Percentiles rank a stretch among this genome's conserved stretches.
These are phyloP conservation scores for Bursaphelenchus mucronatus DNA, from an alignment of 1,140 invertebrate genomes.

Conservation along the genomic window DNA sequence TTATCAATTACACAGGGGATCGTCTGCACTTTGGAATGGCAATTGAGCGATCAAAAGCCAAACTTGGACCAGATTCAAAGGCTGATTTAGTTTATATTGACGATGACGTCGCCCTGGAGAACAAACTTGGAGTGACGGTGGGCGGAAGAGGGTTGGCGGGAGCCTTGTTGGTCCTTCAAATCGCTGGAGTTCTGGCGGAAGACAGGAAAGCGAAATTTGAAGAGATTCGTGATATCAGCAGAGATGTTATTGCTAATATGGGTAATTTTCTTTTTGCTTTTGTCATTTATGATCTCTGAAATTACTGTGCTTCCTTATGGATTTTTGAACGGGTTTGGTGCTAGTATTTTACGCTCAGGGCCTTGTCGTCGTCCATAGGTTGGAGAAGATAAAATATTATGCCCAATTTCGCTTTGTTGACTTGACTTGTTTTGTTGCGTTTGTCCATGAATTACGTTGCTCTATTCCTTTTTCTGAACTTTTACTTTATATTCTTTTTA, in stretches of 20 bases:
- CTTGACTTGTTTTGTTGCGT: too few relatives aligned
- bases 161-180: slow-evolving; percentile 69
- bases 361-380: too few relatives aligned
- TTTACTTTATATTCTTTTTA: slow-evolving; percentile 35
- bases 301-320: too few relatives aligned
- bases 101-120: slow-evolving; percentile 55
- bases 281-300: neutral
- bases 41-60: slow-evolving; percentile 72
- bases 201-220: slow-evolving; percentile 66
- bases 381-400: too few relatives aligned
- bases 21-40: slow-evolving; percentile 68
- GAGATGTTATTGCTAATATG: slow-evolving; percentile 58
- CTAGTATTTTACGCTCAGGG: too few relatives aligned
- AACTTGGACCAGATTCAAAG: slow-evolving; percentile 24
- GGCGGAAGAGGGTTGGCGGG: slow-evolving; percentile 75
- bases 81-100: slow-evolving; percentile 37
- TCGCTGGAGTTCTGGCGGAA: slow-evolving; percentile 72
- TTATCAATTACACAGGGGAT: slow-evolving; percentile 77
- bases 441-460: too few relatives aligned
- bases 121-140: slow-evolving; percentile 61
- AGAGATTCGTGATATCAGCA: slow-evolving; percentile 61
- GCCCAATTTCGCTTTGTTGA: too few relatives aligned
- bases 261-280: slow-evolving; percentile 33
- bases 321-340: too few relatives aligned
- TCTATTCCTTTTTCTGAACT: too few relatives aligned